These are phyloP conservation scores for Eurytoma californica DNA, from an alignment of 2,888 invertebrate species.

Conservation along the genomic window DNA sequence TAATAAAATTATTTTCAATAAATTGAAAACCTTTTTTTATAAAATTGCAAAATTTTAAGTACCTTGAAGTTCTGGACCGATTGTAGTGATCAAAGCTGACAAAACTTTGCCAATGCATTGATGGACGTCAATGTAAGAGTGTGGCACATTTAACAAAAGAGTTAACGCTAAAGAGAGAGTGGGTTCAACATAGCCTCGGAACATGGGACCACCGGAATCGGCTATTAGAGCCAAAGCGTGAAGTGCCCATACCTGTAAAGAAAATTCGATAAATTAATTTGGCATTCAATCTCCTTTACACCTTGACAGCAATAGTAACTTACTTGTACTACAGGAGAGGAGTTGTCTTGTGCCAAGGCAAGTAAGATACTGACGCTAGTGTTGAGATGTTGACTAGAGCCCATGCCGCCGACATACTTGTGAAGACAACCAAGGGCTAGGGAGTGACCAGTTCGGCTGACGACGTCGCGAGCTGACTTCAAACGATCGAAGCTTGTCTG, in stretches of 20 bases:
- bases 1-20: background rate
- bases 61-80: constrained; percentile 98
- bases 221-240: constrained; percentile 96
- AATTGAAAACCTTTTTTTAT: constrained; percentile 11
- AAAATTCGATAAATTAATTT: constrained; percentile 6
- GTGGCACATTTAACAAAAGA: constrained; percentile 91
- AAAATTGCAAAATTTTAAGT: constrained; percentile 11
- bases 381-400: constrained; percentile 94
- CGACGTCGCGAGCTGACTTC: constrained; percentile 90
- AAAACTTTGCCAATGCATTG: constrained; percentile 94
- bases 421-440: constrained; percentile 97
- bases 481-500: constrained; percentile 92
- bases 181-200: constrained; percentile 96
- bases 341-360: constrained; percentile 94
- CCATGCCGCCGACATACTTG: constrained; percentile 96
- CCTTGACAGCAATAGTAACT: constrained; percentile 38
- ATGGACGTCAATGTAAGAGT: constrained; percentile 92
- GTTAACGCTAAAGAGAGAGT: constrained; percentile 93
- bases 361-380: constrained; percentile 96
- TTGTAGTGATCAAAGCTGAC: constrained; percentile 96
- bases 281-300: background rate
- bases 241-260: constrained; percentile 90
- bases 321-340: constrained; percentile 95
- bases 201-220: constrained; percentile 99
- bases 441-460: constrained; percentile 90